Percentiles rank a stretch among this genome's conserved stretches.
Evolutionary conservation across 1,140 invertebrate species (phyloP).

Genomic region (Mizuhopecten yessoensis): DNA sequence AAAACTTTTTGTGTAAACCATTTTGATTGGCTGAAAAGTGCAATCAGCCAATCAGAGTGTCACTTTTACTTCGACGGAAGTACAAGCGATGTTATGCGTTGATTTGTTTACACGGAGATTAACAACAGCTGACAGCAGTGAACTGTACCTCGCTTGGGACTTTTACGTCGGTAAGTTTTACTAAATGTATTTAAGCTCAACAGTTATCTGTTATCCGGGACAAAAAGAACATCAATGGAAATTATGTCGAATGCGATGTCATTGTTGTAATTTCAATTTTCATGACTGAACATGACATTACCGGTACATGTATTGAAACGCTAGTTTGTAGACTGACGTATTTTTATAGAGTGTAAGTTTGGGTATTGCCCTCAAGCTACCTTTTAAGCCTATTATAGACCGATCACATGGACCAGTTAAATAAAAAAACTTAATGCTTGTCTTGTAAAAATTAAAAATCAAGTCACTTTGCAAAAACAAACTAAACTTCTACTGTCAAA

Average conservation of each 20-base stretch:
- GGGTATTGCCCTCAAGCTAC: too few relatives aligned
- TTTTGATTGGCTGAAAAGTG: neutral
- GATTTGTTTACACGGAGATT: slow-evolving; percentile 34
- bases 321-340: too few relatives aligned
- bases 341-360: too few relatives aligned
- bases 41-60: neutral
- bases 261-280: neutral
- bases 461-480: too few relatives aligned
- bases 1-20: neutral
- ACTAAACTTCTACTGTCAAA: too few relatives aligned
- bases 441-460: too few relatives aligned
- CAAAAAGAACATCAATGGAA: neutral
- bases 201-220: neutral
- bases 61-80: slow-evolving; percentile 22
- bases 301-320: too few relatives aligned
- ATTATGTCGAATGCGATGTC: neutral
- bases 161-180: neutral
- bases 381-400: too few relatives aligned
- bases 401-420: too few relatives aligned
- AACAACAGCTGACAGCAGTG: slow-evolving; percentile 21
- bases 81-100: neutral
- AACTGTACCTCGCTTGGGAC: neutral
- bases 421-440: too few relatives aligned
- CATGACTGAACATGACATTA: neutral
- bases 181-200: neutral